A percentile compares a stretch with the other conserved stretches of the same genome.
Conservation (phyloP, 2,797 vertebrate genomes). For the Urophycis tenuis region DNA sequence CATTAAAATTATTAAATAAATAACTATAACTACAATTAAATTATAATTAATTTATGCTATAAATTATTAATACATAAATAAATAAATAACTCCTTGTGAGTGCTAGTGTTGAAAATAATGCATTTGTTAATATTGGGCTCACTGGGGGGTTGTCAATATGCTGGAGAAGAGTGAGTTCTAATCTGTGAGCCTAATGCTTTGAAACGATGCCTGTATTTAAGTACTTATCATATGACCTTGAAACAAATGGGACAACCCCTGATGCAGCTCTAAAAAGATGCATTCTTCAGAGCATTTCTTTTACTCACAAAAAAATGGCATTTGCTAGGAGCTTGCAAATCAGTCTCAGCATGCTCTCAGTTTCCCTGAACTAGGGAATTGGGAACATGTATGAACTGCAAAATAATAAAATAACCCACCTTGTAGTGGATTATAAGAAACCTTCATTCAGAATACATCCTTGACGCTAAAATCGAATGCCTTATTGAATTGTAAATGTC, state of each 20-base stretch:
- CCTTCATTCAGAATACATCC: constrained; percentile 61
- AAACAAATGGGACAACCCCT: not conserved
- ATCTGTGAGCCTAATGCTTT: not conserved
- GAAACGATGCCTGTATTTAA: not conserved
- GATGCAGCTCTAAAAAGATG: not conserved
- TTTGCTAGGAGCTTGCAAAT: not conserved
- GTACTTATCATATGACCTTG: not conserved
- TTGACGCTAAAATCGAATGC: constrained; percentile 9
- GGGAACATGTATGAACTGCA: not conserved
- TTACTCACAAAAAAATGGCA: not conserved
- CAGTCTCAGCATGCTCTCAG: not conserved
- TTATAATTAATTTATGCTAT: too few relatives aligned
- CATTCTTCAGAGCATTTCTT: not conserved
- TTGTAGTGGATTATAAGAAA: too few relatives aligned
- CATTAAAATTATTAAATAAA: too few relatives aligned
- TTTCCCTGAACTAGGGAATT: not conserved
- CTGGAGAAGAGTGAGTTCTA: too few relatives aligned
- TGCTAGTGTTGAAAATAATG: not conserved
- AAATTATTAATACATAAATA: too few relatives aligned
- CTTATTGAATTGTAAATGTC: not conserved
- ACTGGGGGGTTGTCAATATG: not conserved
- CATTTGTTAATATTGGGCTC: not conserved
- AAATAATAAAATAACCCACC: constrained; percentile 20
- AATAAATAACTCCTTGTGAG: too few relatives aligned
- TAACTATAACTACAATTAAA: too few relatives aligned